Evolutionary conservation across 2,113 vertebrate genomes (phyloP).

Genomic region (Poeciliopsis occidentalis): DNA sequence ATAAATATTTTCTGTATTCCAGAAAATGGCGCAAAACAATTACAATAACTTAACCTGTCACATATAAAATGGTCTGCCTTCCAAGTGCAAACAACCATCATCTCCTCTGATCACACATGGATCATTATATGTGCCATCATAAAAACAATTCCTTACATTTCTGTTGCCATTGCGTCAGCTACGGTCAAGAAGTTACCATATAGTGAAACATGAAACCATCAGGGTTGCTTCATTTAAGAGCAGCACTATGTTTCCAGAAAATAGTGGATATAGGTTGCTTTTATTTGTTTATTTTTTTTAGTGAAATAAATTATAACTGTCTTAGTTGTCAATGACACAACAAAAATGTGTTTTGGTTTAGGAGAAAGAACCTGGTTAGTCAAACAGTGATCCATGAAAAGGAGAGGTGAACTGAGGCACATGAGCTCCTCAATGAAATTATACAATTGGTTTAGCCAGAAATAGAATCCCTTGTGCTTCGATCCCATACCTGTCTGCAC

Average conservation of each 20-base stretch:
- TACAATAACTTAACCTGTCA: too few relatives aligned
- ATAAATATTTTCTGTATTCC: too few relatives aligned
- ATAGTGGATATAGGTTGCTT: background rate
- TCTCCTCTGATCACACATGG: background rate
- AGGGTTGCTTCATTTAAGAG: background rate
- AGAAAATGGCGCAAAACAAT: too few relatives aligned
- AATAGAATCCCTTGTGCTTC: constrained; percentile 38
- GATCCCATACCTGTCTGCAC: constrained; percentile 58
- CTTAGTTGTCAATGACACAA: background rate
- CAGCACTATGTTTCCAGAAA: background rate
- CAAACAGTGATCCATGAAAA: constrained; percentile 39
- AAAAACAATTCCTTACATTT: too few relatives aligned
- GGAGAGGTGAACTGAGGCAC: constrained; percentile 44
- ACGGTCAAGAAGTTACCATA: background rate
- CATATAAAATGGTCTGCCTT: too few relatives aligned
- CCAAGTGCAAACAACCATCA: too few relatives aligned
- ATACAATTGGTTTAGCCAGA: constrained; percentile 8
- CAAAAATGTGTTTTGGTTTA: constrained; percentile 11
- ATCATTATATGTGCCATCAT: too few relatives aligned
- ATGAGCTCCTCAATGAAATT: constrained; percentile 44
- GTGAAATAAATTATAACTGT: background rate
- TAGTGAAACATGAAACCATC: background rate
- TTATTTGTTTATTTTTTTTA: background rate
- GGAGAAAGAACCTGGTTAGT: constrained; percentile 30
- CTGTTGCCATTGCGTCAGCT: background rate